phyloP scores from a whole-genome alignment of 1,140 invertebrate species.

The Aphis gossypii region DNA sequence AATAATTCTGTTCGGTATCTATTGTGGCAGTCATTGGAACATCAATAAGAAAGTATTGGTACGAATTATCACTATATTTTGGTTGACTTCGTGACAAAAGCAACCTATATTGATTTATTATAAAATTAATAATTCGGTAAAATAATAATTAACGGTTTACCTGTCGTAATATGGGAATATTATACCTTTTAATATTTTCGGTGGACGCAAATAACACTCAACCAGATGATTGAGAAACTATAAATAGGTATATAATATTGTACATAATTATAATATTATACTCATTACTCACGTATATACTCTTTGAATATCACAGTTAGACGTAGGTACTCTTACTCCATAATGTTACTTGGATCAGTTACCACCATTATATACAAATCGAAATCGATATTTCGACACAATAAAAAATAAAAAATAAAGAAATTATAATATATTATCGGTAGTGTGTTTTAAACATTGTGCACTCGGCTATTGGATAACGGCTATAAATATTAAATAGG shows the following conservation, averaged over 20 bases:
- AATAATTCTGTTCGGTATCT: too few species aligned
- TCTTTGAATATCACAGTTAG: not conserved
- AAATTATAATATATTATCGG: not conserved
- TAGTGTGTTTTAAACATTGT: slow-evolving; percentile 4
- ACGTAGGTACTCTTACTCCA: not conserved
- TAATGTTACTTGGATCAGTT: not conserved
- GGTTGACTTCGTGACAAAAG: too few species aligned
- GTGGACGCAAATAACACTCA: not conserved
- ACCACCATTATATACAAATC: not conserved
- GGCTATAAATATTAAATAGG: not conserved
- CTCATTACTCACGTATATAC: not conserved
- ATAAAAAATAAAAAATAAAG: not conserved
- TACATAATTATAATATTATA: not conserved
- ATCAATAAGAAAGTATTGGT: too few species aligned
- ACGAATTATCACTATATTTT: too few species aligned
- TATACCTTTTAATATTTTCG: not conserved
- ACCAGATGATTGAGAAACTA: not conserved
- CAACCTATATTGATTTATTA: too few species aligned
- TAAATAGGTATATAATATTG: not conserved
- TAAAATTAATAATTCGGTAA: too few species aligned
- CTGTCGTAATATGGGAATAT: not conserved
- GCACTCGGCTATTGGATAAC: not conserved
- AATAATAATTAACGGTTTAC: too few species aligned
- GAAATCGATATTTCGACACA: not conserved
- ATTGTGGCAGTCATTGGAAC: too few species aligned